Conservation (phyloP, 2,888 invertebrate genomes). For the Nephrotoma appendiculata region DNA sequence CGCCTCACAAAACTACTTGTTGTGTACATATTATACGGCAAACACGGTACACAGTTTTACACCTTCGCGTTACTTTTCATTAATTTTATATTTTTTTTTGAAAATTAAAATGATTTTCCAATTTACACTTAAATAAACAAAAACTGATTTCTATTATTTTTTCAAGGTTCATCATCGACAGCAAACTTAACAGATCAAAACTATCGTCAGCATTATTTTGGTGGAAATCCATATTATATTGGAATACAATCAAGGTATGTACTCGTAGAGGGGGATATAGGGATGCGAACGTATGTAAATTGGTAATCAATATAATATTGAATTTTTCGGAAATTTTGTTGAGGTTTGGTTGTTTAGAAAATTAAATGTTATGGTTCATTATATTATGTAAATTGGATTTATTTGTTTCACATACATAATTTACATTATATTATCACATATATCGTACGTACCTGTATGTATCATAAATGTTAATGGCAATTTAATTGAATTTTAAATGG, state of each 20-base stretch:
- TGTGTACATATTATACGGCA: not conserved
- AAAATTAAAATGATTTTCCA: not conserved
- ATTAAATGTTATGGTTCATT: not conserved
- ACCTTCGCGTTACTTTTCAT: not conserved
- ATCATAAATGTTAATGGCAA: not conserved
- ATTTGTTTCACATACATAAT: not conserved
- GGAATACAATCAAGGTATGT: slow-evolving; percentile 31
- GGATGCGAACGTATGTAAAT: not conserved
- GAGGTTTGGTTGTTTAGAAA: not conserved
- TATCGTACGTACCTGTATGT: not conserved
- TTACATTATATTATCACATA: not conserved
- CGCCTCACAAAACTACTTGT: not conserved
- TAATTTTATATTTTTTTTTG: not conserved
- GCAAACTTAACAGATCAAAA: not conserved
- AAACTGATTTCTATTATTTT: not conserved
- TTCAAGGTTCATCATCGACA: not conserved
- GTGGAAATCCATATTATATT: slow-evolving; percentile 22
- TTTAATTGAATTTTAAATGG: not conserved
- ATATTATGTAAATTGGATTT: not conserved
- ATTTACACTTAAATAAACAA: not conserved
- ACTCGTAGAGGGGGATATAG: not conserved
- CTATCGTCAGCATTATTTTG: not conserved
- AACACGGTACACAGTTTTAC: not conserved
- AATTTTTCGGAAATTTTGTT: not conserved
- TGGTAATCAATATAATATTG: not conserved